A percentile compares a stretch with the other conserved stretches of the same genome.
Conservation (phyloP, 2,113 vertebrate genomes). For the Hoplias malabaricus region DNA sequence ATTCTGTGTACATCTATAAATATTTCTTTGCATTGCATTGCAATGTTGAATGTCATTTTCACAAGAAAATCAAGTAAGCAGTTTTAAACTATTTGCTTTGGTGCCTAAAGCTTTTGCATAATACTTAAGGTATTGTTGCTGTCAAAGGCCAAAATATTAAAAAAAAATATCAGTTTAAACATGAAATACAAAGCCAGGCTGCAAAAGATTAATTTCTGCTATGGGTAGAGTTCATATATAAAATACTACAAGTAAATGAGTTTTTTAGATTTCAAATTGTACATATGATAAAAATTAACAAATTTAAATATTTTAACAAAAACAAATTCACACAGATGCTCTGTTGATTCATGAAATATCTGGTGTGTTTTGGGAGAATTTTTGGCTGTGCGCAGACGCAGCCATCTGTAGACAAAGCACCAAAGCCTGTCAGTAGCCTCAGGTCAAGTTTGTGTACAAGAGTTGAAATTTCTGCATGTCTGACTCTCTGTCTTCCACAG, state of each 20-base stretch:
- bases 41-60: too few species aligned
- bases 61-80: too few species aligned
- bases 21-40: too few species aligned
- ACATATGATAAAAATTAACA: too few species aligned
- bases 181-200: too few species aligned
- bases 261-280: neutral
- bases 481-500: slow-evolving; percentile 79
- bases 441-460: slow-evolving; percentile 99
- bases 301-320: neutral
- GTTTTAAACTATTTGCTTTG: too few species aligned
- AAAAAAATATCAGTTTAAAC: neutral
- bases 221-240: slow-evolving; percentile 68
- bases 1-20: too few species aligned
- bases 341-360: neutral
- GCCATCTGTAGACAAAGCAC: slow-evolving; percentile 73
- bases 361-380: neutral
- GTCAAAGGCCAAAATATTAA: too few species aligned
- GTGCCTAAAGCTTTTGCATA: too few species aligned
- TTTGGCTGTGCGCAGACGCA: neutral
- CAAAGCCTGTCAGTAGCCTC: slow-evolving; percentile 83
- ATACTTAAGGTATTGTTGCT: too few species aligned
- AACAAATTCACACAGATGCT: neutral
- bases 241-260: neutral
- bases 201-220: too few species aligned
- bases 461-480: slow-evolving; percentile 94